Conservation (phyloP, 2,113 vertebrate genomes). For the Apus apus region DNA sequence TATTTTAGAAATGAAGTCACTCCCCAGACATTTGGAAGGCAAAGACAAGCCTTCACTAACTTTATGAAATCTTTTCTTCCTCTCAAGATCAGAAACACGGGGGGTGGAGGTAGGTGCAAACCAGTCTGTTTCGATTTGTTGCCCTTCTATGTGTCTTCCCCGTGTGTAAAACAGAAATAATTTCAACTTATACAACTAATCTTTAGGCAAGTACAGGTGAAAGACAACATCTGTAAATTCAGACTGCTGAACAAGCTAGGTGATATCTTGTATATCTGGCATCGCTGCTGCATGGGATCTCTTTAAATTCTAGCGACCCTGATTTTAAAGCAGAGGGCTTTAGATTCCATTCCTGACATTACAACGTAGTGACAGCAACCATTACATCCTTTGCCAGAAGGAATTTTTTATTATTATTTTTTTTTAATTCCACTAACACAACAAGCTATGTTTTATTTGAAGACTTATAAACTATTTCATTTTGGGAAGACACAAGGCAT, state of each 20-base stretch:
- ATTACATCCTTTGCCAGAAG: neutral
- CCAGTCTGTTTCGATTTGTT: neutral
- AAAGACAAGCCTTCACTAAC: neutral
- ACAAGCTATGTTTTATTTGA: neutral
- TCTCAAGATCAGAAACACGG: neutral
- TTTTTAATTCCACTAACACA: neutral
- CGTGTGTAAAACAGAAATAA: neutral
- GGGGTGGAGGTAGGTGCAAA: rapidly evolving
- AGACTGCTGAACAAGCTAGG: neutral
- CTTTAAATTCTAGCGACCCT: neutral
- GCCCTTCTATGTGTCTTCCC: neutral
- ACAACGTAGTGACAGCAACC: neutral
- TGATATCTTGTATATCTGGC: neutral
- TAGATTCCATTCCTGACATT: neutral
- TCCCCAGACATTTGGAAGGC: neutral
- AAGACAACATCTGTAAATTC: neutral
- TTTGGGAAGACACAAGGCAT: slow-evolving; percentile 29
- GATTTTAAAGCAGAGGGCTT: neutral
- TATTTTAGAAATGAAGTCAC: neutral
- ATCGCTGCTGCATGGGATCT: neutral
- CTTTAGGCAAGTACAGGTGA: neutral
- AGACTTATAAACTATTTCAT: neutral
- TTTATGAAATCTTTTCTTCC: neutral
- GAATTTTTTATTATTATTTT: neutral
- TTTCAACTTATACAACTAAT: neutral